Evolutionary conservation across 1,140 invertebrate species (phyloP), one percentile per base, ranked within the genome.

Genomic region (Rhyacophila brunnea): DNA sequence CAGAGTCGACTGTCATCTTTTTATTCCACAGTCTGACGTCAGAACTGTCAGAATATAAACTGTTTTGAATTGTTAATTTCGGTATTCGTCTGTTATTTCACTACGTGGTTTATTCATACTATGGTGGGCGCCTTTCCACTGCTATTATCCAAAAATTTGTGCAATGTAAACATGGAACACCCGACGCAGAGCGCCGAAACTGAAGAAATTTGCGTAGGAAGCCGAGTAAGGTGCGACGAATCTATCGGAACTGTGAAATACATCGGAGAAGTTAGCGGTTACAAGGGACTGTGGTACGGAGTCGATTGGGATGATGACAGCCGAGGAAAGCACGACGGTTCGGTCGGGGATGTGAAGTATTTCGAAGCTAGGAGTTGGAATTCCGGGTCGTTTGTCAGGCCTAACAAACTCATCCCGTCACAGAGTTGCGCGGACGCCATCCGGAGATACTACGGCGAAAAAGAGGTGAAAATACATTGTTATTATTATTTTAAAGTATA

Each of bases 291-390:
- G 35, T 98, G 95, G 94, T 78, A 93, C 57, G 95, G 95, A 1
- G 83, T 97, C 13, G 95, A 97, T 70, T 98, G 95, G 95, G 95
- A 98, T 77, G 87, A 95, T 72, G 80, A 85, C 2, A 71, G 74
- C 19, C 80, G 94, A 68, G 95, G 95, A 9, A 96, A 95, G 74
- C 95, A 98, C 70, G 85, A 94, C 83, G 95, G 95, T 0, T 85
- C 80, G 28, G 83, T 95, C 52, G 84, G 94, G 65, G 89, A 87
- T 43, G 75, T 85, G 42, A 80, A 85, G 66, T 97, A 96, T 74
- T 97, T 96, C 71, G 81, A 83, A 68, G 87, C 92, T 2, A 69
- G 69, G 77, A 76, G 84, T 71, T 79, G 82, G 11, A 86, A 80
- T 10, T 88, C 91, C 43, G 93, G 92, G 1, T 95, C 93, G 14